Conservation (phyloP, 2,888 invertebrate genomes). For the Melanophora roralis region DNA sequence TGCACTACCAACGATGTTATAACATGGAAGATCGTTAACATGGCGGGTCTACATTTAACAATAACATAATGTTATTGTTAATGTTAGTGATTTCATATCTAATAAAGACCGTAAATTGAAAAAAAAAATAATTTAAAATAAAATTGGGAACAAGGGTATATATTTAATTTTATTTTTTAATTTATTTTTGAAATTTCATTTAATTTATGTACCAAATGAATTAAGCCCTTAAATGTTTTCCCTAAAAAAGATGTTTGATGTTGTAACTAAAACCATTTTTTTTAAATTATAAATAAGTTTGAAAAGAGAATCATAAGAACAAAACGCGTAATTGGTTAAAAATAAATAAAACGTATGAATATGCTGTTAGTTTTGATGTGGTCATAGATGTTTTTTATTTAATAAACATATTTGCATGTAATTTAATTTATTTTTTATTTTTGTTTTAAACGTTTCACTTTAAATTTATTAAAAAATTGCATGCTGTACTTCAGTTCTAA, state of each 20-base stretch:
- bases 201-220: conserved; percentile 36
- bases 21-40: no score
- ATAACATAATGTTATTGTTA: no score
- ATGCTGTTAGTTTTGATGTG: conserved; percentile 73
- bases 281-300: not conserved
- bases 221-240: conserved; percentile 40
- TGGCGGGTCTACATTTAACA: no score
- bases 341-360: conserved; percentile 39
- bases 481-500: not conserved
- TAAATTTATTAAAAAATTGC: not conserved
- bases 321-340: conserved; percentile 64
- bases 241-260: conserved; percentile 35
- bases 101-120: no score
- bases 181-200: conserved; percentile 23
- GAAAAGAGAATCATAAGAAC: conserved; percentile 6
- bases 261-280: conserved; percentile 53
- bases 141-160: no score
- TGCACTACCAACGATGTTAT: no score
- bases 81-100: no score
- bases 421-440: conserved; percentile 8
- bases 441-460: not conserved
- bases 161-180: no score
- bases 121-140: no score
- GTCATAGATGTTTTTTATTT: conserved; percentile 65
- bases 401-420: conserved; percentile 67